These are phyloP conservation scores for Chionoecetes opilio DNA, from an alignment of 1,140 invertebrate species.

Conservation along the genomic window DNA sequence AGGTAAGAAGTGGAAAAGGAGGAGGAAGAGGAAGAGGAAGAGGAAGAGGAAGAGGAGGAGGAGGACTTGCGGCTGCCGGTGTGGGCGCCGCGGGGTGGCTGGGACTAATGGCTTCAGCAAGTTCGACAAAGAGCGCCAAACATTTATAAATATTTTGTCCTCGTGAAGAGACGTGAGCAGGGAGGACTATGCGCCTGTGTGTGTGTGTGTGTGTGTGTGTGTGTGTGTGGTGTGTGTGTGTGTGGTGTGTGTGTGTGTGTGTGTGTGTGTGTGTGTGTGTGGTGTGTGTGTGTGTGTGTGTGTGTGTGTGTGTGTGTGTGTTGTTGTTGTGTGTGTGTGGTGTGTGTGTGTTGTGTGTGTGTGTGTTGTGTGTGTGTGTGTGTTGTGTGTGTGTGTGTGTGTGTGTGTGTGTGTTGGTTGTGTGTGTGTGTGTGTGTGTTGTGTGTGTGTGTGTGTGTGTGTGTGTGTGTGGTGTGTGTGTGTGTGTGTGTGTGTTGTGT, in stretches of 20 bases:
- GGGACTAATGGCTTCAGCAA: constrained; percentile 25
- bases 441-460: no score
- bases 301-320: no score
- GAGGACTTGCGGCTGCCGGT: background rate
- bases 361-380: no score
- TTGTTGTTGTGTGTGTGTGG: no score
- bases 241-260: background rate
- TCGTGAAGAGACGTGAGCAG: background rate
- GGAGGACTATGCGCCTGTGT: background rate
- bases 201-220: constrained; percentile 27
- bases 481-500: no score
- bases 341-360: no score
- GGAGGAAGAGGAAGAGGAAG: no score
- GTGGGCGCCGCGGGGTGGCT: background rate
- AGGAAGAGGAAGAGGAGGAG: background rate
- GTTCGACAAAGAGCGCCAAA: constrained; percentile 27
- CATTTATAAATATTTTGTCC: constrained; percentile 21
- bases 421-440: no score
- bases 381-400: no score
- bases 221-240: no score
- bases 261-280: constrained; percentile 1
- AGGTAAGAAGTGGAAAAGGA: background rate
- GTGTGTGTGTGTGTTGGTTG: no score
- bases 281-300: background rate
- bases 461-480: no score